phyloP scores from a whole-genome alignment of 2,888 invertebrate genomes.

The Aethes cnicana region DNA sequence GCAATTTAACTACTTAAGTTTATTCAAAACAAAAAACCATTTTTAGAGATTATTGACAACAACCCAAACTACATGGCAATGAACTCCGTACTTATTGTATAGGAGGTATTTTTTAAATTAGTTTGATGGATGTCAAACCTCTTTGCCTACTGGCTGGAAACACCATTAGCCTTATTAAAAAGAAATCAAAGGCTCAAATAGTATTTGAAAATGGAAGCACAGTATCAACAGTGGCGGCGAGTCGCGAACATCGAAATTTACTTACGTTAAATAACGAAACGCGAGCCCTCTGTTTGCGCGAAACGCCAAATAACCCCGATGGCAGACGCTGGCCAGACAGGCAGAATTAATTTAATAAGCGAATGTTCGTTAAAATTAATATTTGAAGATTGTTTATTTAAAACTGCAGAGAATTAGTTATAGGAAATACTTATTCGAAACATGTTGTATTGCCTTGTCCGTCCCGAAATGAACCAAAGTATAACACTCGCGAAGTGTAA shows the following conservation, averaged over 20 bases:
- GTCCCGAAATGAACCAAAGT: too few species aligned
- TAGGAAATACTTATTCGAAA: too few species aligned
- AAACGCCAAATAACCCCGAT: slow-evolving; percentile 55
- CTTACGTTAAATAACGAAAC: slow-evolving; percentile 81
- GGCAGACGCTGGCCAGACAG: slow-evolving; percentile 3
- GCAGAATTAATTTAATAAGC: not conserved
- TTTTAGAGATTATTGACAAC: too few species aligned
- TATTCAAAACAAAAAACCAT: too few species aligned
- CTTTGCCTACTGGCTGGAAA: slow-evolving; percentile 18
- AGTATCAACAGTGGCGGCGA: slow-evolving; percentile 63
- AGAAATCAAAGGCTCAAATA: slow-evolving; percentile 50
- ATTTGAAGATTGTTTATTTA: not conserved
- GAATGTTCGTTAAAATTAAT: not conserved
- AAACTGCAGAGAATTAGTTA: too few species aligned
- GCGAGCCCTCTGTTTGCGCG: slow-evolving; percentile 76
- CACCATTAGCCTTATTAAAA: slow-evolving; percentile 35
- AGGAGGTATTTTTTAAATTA: too few species aligned
- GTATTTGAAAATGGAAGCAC: slow-evolving; percentile 57
- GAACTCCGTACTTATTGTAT: too few species aligned
- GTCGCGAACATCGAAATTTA: slow-evolving; percentile 79
- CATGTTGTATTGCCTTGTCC: too few species aligned
- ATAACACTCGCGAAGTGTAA: too few species aligned
- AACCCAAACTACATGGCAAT: too few species aligned
- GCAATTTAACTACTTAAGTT: too few species aligned
- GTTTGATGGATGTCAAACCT: too few species aligned